Conservation (phyloP, 2,797 vertebrate species). For the Perodicticus potto region DNA sequence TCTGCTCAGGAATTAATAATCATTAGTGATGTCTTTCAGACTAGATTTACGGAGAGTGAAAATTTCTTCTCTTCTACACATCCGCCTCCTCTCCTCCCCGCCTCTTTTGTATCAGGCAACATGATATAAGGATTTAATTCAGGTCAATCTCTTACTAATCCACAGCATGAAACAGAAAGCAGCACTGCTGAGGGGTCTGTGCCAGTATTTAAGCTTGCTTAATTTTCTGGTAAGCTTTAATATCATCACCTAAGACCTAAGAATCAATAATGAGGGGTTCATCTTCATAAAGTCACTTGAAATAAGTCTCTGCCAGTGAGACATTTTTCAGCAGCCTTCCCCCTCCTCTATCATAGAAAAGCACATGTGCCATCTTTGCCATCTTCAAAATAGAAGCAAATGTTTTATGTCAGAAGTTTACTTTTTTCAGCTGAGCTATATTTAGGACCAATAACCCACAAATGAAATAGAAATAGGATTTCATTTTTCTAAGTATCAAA, state of each 20-base stretch:
- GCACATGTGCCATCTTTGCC: background rate
- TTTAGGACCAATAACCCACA: background rate
- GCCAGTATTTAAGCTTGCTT: conserved; percentile 58
- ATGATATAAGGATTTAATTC: conserved; percentile 74
- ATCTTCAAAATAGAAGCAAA: conserved; percentile 42
- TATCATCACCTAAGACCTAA: conserved; percentile 58
- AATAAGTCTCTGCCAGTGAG: conserved; percentile 4
- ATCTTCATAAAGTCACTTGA: conserved; percentile 56
- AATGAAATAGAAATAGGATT: conserved; percentile 47
- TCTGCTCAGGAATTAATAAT: conserved; percentile 44
- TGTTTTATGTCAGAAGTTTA: conserved; percentile 22
- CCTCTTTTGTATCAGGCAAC: conserved; percentile 66
- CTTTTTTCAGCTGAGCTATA: background rate
- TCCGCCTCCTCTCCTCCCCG: background rate
- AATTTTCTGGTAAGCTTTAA: conserved; percentile 69
- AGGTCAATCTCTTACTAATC: conserved; percentile 73
- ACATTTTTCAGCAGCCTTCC: background rate
- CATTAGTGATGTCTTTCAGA: conserved; percentile 63
- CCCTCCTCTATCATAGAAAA: background rate
- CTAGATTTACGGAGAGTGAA: conserved; percentile 21
- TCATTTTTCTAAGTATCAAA: conserved; percentile 11
- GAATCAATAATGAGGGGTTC: background rate
- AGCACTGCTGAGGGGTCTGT: conserved; percentile 51
- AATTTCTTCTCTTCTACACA: background rate
- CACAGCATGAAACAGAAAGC: conserved; percentile 53